A percentile compares a stretch with the other conserved stretches of the same genome.
phyloP scores from a whole-genome alignment of 2,113 vertebrate genomes.

The Ancistrus triradiatus region DNA sequence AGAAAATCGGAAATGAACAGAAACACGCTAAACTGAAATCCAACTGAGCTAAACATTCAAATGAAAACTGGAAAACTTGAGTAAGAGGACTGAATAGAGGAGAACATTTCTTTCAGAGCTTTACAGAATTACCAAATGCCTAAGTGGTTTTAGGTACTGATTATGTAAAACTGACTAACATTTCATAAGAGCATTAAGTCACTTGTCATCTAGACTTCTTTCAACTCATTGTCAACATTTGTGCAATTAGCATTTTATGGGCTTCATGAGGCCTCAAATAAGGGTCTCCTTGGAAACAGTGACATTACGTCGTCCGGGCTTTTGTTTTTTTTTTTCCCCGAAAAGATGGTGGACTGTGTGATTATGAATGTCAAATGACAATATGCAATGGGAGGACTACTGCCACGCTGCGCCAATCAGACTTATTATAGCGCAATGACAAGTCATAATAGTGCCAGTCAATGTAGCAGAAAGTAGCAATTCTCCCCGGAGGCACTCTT shows the following conservation, averaged over 20 bases:
- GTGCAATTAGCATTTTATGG: conserved; percentile 45
- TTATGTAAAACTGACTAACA: too few relatives aligned
- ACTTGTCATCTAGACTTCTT: too few relatives aligned
- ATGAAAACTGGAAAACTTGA: too few relatives aligned
- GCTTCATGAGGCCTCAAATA: conserved; percentile 34
- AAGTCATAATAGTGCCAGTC: conserved; percentile 72
- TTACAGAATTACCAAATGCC: too few relatives aligned
- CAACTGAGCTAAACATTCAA: too few relatives aligned
- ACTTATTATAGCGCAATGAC: conserved; percentile 67
- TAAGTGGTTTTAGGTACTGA: too few relatives aligned
- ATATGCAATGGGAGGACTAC: conserved; percentile 48
- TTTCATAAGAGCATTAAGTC: too few relatives aligned
- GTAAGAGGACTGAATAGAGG: too few relatives aligned
- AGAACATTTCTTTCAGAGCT: too few relatives aligned
- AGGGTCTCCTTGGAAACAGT: conserved; percentile 44
- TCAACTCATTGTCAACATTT: too few relatives aligned
- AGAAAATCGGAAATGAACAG: too few relatives aligned
- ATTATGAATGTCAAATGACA: conserved; percentile 50
- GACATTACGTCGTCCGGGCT: conserved; percentile 31
- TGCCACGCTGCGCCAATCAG: conserved; percentile 60
- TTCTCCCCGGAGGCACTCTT: conserved; percentile 68
- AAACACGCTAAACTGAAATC: too few relatives aligned
- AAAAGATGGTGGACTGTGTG: conserved; percentile 40
- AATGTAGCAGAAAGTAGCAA: conserved; percentile 70
- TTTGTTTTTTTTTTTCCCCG: not conserved